Evolutionary conservation across 2,113 vertebrate genomes (phyloP), one percentile per base, ranked within the genome.

Genomic region (Channa maculata): DNA sequence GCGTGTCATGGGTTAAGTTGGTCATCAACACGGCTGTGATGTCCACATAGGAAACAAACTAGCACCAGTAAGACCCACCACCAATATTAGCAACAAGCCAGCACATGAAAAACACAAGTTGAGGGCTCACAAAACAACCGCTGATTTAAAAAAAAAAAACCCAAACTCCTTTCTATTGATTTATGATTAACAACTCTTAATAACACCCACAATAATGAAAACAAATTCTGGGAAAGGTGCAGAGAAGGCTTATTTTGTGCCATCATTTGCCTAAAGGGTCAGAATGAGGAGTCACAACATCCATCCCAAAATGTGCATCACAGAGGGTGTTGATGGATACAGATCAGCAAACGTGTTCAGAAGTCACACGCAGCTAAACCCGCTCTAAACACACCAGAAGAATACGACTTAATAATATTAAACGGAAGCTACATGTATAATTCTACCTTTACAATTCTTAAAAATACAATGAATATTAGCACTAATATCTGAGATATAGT

Each of bases 81-180:
- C 88, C 88, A 64, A 36, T 52, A 71, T 91, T 85, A 91, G 79
- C 73, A 52, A 63, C 58, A 39, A 70, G 60, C 68, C 51, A 61
- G 52, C 48, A 45, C 6, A 24, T 64, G 38, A 52, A 58, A 37
- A 65, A 55, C 15, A 0, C 15, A 0, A 48, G 5, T 15, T 57
- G 0, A 75, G 24, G 59, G 54, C 45, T 71, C 36, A 44, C 38
- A 24, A 44, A 52, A 59, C 12, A 64, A 38, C 8, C 52, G 63
- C 6, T 9, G n/a, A 5, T 24, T 24, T n/a, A n/a, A n/a, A n/a
- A n/a, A 24, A 1, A 24, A 24, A 24, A 51, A 61, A 44, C 24
- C 24, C 24, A 24, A 4, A 10, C 13, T 43, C 2, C 4, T 41
- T 41, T 5, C 39, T 41, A 41, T 41, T 4, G 39, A 7, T 41